phyloP scores from a whole-genome alignment of 1,140 invertebrate genomes.

The Drosophila ohnishii region DNA sequence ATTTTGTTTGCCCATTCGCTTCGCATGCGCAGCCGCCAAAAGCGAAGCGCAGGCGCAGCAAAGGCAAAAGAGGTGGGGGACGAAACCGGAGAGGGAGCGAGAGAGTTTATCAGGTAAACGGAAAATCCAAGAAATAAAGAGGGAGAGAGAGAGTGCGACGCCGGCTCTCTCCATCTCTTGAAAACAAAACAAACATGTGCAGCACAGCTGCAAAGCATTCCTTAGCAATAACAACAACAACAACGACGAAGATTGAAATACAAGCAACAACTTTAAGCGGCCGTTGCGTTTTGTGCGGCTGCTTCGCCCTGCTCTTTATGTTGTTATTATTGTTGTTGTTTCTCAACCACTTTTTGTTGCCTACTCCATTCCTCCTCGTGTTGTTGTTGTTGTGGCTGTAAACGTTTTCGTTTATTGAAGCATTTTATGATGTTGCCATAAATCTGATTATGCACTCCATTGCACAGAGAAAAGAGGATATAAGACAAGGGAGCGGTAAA shows the following conservation, averaged over 20 bases:
- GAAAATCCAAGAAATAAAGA: constrained; percentile 17
- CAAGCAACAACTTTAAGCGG: constrained; percentile 57
- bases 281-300: constrained; percentile 64
- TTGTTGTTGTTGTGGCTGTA: constrained; percentile 52
- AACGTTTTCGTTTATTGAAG: constrained; percentile 79
- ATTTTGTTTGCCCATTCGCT: constrained; percentile 80
- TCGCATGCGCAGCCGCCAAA: constrained; percentile 71
- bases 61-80: not conserved
- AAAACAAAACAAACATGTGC: constrained; percentile 66
- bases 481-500: constrained; percentile 2
- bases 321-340: constrained; percentile 37
- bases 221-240: constrained; percentile 29
- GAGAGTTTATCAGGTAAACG: constrained; percentile 24
- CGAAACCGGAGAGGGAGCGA: constrained; percentile 5
- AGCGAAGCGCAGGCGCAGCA: constrained; percentile 21
- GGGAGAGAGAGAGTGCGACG: constrained; percentile 18
- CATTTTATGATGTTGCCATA: constrained; percentile 80
- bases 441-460: constrained; percentile 80
- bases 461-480: constrained; percentile 43
- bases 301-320: constrained; percentile 57
- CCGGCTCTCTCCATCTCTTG: constrained; percentile 46
- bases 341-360: constrained; percentile 66
- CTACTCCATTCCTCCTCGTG: constrained; percentile 17
- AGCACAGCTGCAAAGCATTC: constrained; percentile 68
- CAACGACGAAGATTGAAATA: constrained; percentile 5